Base-by-base conservation (phyloP, 2,113 vertebrate species). In the Megalops atlanticus region DNA sequence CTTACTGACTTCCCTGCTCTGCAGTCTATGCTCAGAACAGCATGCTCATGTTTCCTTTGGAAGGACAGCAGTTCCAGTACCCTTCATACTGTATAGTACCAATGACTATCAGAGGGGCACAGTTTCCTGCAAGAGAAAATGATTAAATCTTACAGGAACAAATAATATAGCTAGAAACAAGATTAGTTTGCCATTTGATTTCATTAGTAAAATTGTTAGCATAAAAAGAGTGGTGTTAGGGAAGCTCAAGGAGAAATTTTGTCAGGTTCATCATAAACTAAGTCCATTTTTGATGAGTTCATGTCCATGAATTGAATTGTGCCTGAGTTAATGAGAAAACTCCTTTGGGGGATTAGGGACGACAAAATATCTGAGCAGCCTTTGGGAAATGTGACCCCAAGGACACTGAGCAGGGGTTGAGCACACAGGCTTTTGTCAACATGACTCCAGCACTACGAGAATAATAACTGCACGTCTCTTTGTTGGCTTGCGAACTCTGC, bases 11-110 rank as follows among this genome's bases (percentile, higher is more conserved):
- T 27, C 47, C 79, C 43, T 38, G n/a, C 12, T 24, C 36, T 41
- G 36, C 38, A 64, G 76, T 31, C 33, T 16, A 64, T 6, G n/a
- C 41, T 85, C 76, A 79, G 81, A 80, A 43, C 36, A 36, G 36
- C 35, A 70, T 70, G 43, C 78, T 80, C 36, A n/a, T 27, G 39
- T 69, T n/a, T 11, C 38, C 78, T 71, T 71, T 72, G 49, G 41
- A 36, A n/a, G 3, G n/a, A 58, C 5, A 5, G 24, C 43, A 72
- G 68, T 31, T 52, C 31, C 18, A 16, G 54, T 24, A 68, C 36
- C 6, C 11, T 21, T 41, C 3, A 41, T 15, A 41, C 5, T 40
- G 8, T n/a, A 58, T 58, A n/a, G 49, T 54, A 21, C 49, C 18
- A 1, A 11, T 27, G 8, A 31, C 58, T 5, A 10, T 24, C n/a